Evolutionary conservation across 2,113 vertebrate genomes (phyloP).

Genomic region (Alces alces): DNA sequence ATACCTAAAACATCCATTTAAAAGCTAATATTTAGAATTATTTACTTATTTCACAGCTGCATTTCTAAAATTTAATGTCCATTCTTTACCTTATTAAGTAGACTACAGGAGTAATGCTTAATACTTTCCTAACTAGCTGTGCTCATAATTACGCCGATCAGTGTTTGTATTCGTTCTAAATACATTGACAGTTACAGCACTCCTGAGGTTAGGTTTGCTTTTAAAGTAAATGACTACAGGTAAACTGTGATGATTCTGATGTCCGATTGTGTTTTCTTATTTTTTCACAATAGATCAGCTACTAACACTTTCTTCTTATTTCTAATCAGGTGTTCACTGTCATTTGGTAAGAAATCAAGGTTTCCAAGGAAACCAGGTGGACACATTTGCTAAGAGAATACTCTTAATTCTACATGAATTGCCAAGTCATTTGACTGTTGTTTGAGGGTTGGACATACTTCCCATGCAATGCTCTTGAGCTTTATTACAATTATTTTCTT

Average conservation of each 20-base stretch:
- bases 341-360: neutral
- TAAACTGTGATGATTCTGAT: neutral
- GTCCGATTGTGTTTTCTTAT: accelerated
- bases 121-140: neutral
- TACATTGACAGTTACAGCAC: neutral
- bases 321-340: neutral
- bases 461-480: neutral
- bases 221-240: neutral
- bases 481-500: neutral
- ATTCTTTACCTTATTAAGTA: neutral
- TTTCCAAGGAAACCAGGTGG: neutral
- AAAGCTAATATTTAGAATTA: neutral
- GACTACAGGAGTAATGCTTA: neutral
- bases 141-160: neutral
- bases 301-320: neutral
- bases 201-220: neutral
- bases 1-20: neutral
- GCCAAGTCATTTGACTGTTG: neutral
- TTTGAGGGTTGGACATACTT: neutral
- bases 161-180: neutral
- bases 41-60: neutral
- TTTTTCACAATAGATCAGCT: neutral
- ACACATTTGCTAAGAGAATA: neutral
- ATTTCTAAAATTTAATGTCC: neutral
- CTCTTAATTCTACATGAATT: neutral